Evolutionary conservation across 2,797 vertebrate species (phyloP), one percentile per base, ranked within the genome.

Genomic region (Centropyge bicolor): DNA sequence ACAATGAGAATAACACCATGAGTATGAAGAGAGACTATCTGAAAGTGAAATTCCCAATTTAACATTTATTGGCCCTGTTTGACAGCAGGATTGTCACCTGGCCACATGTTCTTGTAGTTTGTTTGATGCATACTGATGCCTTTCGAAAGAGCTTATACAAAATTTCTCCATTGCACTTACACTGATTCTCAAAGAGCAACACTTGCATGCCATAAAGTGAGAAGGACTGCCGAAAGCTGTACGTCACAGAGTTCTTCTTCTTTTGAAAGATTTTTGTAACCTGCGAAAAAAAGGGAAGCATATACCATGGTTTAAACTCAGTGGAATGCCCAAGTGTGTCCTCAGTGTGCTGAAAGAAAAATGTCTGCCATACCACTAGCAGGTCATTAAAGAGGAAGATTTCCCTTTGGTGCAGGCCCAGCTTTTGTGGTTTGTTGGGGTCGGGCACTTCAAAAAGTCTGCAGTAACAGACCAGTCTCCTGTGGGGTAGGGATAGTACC

Each of bases 231-330:
- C 98, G 96, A 84, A 99, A 99, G 92, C 98, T 99, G 95, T 99
- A 99, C 0, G 98, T 99, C 80, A 99, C 98, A 0, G 98, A 99
- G 90, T 98, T 99, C 94, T 99, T 99, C 95, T 99, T 99, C 95
- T 99, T 99, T 87, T 99, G 98, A 94, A 99, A 99, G 82, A 99
- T 99, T 93, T 99, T 99, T 68, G 98, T 98, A 76, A 99, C 98
- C 98, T 99, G 75, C 52, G 90, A 54, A 36, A 80, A 16, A 35
- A 56, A 80, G 20, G 11, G 54, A 0, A 46, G 8, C 19, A 60
- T 0, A 13, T 24, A 20, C 8, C 49, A 22, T 51, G 24, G 14
- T 57, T 88, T 31, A 77, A 62, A 71, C 20, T 74, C 7, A 27
- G 20, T 13, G 61, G 24, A 19, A 52, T 16, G 24, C 8, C 41